These are phyloP conservation scores for Cryptoleucopteryx plumbea DNA, from an alignment of 2,113 vertebrate species.

Conservation along the genomic window DNA sequence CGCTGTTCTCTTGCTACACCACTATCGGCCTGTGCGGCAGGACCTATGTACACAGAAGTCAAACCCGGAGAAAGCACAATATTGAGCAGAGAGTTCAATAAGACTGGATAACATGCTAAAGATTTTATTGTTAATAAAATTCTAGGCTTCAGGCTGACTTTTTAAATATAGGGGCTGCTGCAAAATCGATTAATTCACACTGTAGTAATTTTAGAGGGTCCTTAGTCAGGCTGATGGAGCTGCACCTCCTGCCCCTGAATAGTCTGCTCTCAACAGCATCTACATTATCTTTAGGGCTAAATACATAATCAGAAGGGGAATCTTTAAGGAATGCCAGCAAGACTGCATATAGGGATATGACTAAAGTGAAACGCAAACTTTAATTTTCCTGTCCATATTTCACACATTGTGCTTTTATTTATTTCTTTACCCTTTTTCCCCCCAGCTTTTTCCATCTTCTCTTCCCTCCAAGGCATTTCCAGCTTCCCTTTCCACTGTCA, in stretches of 20 bases:
- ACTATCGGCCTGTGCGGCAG: fast-evolving
- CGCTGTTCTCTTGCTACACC: fast-evolving
- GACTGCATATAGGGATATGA: not conserved
- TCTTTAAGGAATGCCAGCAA: not conserved
- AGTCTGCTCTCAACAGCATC: not conserved
- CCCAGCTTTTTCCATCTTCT: not conserved
- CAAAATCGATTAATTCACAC: not conserved
- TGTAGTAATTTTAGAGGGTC: not conserved
- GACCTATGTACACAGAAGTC: not conserved
- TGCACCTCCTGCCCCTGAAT: not conserved
- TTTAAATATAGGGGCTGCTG: not conserved
- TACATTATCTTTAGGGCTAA: not conserved
- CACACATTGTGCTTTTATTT: not conserved
- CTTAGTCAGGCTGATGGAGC: not conserved
- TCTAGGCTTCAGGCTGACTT: not conserved
- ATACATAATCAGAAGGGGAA: not conserved
- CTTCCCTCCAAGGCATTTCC: not conserved
- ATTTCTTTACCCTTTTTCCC: not conserved
- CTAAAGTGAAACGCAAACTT: not conserved
- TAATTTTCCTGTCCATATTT: not conserved
- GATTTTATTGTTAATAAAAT: fast-evolving
- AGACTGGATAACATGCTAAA: not conserved
- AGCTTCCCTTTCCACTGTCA: not conserved
- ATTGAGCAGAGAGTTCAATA: not conserved
- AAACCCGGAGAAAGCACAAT: not conserved